phyloP scores from a whole-genome alignment of 37 sponge, comb jelly and placozoan genomes.

The Agelas oroides region DNA sequence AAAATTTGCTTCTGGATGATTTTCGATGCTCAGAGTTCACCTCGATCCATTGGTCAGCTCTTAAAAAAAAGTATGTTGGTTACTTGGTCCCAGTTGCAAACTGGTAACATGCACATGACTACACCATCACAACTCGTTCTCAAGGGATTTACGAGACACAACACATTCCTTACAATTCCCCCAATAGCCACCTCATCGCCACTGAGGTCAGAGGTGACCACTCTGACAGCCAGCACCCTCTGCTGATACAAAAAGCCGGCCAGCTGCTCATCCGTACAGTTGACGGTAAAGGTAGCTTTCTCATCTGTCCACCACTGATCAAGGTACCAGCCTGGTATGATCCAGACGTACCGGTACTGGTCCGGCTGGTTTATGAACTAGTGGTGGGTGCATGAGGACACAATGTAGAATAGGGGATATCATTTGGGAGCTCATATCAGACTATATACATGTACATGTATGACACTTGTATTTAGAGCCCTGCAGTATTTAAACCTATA shows the following conservation, averaged over 20 bases:
- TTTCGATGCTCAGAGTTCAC: too few species aligned
- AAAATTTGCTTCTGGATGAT: too few species aligned
- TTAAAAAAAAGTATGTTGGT: too few species aligned
- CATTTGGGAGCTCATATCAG: not conserved
- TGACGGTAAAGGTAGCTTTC: not conserved
- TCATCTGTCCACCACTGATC: slow-evolving; percentile 13
- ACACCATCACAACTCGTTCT: too few species aligned
- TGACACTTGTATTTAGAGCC: too few species aligned
- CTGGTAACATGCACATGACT: too few species aligned
- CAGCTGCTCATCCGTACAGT: not conserved
- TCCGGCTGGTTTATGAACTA: not conserved
- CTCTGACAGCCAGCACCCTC: slow-evolving; percentile 4
- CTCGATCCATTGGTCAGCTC: too few species aligned
- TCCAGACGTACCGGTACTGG: slow-evolving; percentile 24
- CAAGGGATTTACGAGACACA: too few species aligned
- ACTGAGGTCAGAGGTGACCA: not conserved
- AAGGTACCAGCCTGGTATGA: slow-evolving; percentile 30
- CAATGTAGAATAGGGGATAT: not conserved
- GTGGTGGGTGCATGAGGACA: not conserved
- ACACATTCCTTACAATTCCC: slow-evolving; percentile 38
- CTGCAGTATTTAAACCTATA: too few species aligned
- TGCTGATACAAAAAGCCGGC: not conserved
- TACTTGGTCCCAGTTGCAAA: too few species aligned
- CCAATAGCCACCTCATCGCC: not conserved
- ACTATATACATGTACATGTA: not conserved